Base-by-base conservation (phyloP, 1,140 invertebrate species). In the Sitophilus oryzae region DNA sequence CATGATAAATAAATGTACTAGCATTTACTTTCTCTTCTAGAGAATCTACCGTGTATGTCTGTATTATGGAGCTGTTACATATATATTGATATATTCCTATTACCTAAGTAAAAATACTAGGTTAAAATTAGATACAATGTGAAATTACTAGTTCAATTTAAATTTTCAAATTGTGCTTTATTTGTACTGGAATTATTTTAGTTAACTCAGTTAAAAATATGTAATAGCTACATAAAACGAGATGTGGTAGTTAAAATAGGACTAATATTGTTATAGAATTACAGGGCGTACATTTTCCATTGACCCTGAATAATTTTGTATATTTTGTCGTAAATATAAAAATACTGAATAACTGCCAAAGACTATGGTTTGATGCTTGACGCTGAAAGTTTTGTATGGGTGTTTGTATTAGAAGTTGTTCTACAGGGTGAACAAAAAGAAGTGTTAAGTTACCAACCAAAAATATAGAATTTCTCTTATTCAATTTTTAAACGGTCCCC, bases 331-430 rank as follows among this genome's bases (percentile, higher is more conserved):
- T 43, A 46, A 53, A 37, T 38, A 59, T 59, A 45, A n/a, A n/a
- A n/a, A 51, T 42, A 40, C 38, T 49, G 58, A 46, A 56, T 60
- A 60, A 60, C 58, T 60, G 58, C 58, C 58, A 60, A 60, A 60
- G 58, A 60, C 36, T 45, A 41, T 22, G 47, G 34, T 47, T 48
- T 58, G 51, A 53, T 48, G 46, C 46, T 48, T 48, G 46, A 36
- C 11, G 35, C n/a, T 21, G 44, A n/a, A 20, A 30, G 25, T 47
- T 25, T 11, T 23, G 44, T 3, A 20, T 48, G 46, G 5, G 37
- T 48, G 46, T n/a, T 44, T 2, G 21, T 44, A 18, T 44, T 44
- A 19, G 18, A 11, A 42, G 18, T 6, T 42, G 5, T 6, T 18
- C 10, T 42, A 42, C 16, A 42, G 40, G 40, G 40, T 42, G 40